Percentiles rank a stretch among this genome's conserved stretches.
phyloP scores from a whole-genome alignment of 2,113 vertebrate genomes.

The Ochotona curzoniae region DNA sequence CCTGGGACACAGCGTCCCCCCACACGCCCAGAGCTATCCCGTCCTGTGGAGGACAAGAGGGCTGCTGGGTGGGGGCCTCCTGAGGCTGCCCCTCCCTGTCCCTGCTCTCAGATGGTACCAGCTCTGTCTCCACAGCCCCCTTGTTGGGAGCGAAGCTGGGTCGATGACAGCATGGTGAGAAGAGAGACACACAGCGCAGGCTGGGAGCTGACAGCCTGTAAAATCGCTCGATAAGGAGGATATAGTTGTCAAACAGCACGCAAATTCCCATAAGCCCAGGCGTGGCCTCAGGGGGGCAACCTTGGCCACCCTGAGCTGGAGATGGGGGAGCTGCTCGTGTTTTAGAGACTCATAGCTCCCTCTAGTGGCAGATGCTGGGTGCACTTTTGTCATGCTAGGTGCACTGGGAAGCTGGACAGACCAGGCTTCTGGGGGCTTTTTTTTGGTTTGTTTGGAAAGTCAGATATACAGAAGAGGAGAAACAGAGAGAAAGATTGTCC shows the following conservation, averaged over 20 bases:
- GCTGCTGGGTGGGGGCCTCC: background rate
- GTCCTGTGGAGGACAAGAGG: background rate
- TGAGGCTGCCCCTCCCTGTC: background rate
- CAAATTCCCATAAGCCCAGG: conserved; percentile 61
- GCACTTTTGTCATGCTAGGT: background rate
- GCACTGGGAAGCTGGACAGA: no score
- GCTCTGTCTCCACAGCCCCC: background rate
- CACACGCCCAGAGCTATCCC: background rate
- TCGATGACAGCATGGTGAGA: conserved; percentile 43
- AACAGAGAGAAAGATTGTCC: no score
- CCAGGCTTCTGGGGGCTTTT: background rate
- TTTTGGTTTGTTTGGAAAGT: background rate
- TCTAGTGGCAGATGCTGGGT: conserved; percentile 46
- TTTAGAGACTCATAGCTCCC: conserved; percentile 57
- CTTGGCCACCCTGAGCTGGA: background rate
- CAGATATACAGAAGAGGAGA: no score
- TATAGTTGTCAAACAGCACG: conserved; percentile 73
- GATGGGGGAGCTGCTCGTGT: no score
- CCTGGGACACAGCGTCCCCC: background rate
- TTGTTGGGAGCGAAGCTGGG: background rate
- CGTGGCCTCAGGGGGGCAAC: conserved; percentile 49
- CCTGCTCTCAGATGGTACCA: background rate
- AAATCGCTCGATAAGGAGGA: conserved; percentile 67
- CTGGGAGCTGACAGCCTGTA: conserved; percentile 65
- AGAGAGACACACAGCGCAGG: conserved; percentile 65